phyloP scores from a whole-genome alignment of 1,140 invertebrate genomes.

The Drosophila suzukii region DNA sequence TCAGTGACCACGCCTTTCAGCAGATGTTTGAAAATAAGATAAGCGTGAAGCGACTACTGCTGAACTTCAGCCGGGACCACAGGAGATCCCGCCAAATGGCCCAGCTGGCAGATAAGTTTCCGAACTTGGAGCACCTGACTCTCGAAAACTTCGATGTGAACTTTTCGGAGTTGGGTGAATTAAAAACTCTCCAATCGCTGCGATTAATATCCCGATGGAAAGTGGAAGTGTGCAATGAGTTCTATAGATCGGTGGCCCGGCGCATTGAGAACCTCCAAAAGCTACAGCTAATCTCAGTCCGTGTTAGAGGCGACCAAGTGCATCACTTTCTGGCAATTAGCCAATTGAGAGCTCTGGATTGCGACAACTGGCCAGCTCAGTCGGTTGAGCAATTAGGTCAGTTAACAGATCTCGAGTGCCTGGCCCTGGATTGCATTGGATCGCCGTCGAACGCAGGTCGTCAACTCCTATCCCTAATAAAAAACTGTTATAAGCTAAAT shows the following conservation, averaged over 20 bases:
- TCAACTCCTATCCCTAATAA: constrained; percentile 30
- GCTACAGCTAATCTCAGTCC: constrained; percentile 37
- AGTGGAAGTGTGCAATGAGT: constrained; percentile 23
- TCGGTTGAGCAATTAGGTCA: constrained; percentile 19
- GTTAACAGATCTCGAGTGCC: constrained; percentile 42
- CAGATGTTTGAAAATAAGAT: constrained; percentile 39
- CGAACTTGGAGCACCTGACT: constrained; percentile 50
- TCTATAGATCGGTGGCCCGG: constrained; percentile 30
- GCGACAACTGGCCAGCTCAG: constrained; percentile 49
- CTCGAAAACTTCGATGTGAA: constrained; percentile 53
- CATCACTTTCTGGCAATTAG: constrained; percentile 24
- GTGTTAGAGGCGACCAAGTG: constrained; percentile 32
- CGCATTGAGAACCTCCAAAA: constrained; percentile 40
- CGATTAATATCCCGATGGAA: constrained; percentile 36
- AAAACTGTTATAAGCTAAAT: constrained; percentile 30
- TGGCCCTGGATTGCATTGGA: constrained; percentile 41
- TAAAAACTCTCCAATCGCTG: constrained; percentile 36
- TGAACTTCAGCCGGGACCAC: constrained; percentile 42
- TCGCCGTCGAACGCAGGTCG: background rate
- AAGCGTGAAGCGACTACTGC: constrained; percentile 20
- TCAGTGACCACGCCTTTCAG: constrained; percentile 29
- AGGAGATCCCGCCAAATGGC: constrained; percentile 12
- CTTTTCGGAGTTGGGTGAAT: constrained; percentile 42
- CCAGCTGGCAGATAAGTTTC: constrained; percentile 24
- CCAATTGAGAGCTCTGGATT: constrained; percentile 37